Percentiles rank a stretch among this genome's conserved stretches.
Evolutionary conservation across 2,113 vertebrate species (phyloP).

Genomic region (Felis chaus): DNA sequence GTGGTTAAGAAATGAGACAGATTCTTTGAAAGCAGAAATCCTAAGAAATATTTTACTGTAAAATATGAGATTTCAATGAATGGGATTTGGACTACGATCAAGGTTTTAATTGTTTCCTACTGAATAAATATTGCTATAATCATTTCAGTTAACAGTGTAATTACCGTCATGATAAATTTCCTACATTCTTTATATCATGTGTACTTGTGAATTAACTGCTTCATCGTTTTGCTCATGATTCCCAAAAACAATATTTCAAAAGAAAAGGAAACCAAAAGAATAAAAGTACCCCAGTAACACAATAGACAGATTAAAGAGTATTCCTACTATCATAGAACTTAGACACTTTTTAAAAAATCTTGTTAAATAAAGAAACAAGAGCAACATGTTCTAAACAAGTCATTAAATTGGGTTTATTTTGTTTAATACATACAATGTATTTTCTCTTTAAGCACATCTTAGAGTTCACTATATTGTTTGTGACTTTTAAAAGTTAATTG

Average conservation of each 20-base stretch:
- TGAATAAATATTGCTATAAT: not conserved
- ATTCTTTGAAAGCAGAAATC: not conserved
- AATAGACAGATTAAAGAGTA: not conserved
- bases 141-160: not conserved
- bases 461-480: constrained; percentile 26
- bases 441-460: constrained; percentile 29
- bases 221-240: not conserved
- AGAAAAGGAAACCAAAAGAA: not conserved
- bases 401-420: constrained; percentile 24
- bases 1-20: not conserved
- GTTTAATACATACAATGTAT: not conserved
- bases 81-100: not conserved
- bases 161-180: not conserved
- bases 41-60: constrained; percentile 25
- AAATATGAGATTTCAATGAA: not conserved
- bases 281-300: not conserved
- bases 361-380: constrained; percentile 12
- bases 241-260: not conserved
- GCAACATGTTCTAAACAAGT: not conserved
- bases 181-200: not conserved
- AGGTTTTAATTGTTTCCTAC: not conserved
- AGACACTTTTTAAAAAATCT: not conserved
- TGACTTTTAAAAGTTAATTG: constrained; percentile 71
- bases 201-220: not conserved
- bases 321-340: not conserved